Conservation (phyloP, 2,888 invertebrate species). For the Mamestra brassicae region DNA sequence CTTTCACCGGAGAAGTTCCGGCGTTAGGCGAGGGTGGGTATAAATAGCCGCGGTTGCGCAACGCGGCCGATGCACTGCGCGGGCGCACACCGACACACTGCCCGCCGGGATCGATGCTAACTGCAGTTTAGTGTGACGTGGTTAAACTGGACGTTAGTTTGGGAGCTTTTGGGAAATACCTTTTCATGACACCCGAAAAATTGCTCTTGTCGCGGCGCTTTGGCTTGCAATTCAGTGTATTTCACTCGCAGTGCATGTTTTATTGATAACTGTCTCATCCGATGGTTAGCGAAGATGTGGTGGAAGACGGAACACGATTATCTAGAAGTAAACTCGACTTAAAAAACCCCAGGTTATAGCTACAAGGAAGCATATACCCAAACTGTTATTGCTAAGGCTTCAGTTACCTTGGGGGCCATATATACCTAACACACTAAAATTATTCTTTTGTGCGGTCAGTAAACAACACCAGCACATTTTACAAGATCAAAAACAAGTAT, state of each 20-base stretch:
- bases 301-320: not conserved
- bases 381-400: not conserved
- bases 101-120: slow-evolving; percentile 45
- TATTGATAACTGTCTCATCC: no score
- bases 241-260: not conserved
- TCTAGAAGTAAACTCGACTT: not conserved
- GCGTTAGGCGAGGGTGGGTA: slow-evolving; percentile 72
- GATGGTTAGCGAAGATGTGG: no score
- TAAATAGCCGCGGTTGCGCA: slow-evolving; percentile 76
- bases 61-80: slow-evolving; percentile 78
- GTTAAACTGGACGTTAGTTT: slow-evolving; percentile 21
- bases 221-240: not conserved
- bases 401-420: no score
- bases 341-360: not conserved
- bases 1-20: slow-evolving; percentile 67
- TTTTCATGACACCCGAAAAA: not conserved
- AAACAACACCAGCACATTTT: slow-evolving; percentile 46
- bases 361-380: not conserved
- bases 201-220: not conserved
- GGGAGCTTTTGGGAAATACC: not conserved
- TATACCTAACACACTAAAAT: no score
- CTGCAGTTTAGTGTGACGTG: slow-evolving; percentile 38
- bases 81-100: slow-evolving; percentile 52
- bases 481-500: slow-evolving; percentile 66
- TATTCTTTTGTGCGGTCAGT: slow-evolving; percentile 17